A percentile compares a stretch with the other conserved stretches of the same genome.
phyloP scores from a whole-genome alignment of 2,888 invertebrate species.

The Cryptus viduatorius region DNA sequence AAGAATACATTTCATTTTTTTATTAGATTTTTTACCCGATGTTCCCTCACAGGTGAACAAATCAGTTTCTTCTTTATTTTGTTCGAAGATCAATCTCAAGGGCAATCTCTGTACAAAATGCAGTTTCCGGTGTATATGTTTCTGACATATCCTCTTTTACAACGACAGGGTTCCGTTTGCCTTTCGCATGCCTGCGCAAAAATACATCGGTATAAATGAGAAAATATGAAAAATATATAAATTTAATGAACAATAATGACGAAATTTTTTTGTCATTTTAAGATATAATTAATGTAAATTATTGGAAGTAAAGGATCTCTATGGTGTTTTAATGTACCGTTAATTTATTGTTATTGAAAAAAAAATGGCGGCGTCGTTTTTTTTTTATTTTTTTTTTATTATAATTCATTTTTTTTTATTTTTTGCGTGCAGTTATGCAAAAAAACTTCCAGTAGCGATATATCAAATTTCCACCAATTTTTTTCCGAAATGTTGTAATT shows the following conservation, averaged over 20 bases:
- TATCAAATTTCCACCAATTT: too few species aligned
- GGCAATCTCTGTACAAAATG: background rate
- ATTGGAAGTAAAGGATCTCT: too few species aligned
- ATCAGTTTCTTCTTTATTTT: background rate
- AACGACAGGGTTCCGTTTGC: constrained; percentile 38
- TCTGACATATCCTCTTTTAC: constrained; percentile 30
- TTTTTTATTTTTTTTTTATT: too few species aligned
- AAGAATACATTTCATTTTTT: background rate
- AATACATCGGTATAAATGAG: background rate
- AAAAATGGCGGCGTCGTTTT: too few species aligned
- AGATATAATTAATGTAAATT: background rate
- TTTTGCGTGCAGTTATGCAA: too few species aligned
- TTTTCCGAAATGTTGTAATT: too few species aligned
- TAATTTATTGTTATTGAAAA: too few species aligned
- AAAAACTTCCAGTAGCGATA: too few species aligned
- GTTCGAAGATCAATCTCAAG: background rate
- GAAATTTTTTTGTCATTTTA: background rate
- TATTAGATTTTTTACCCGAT: background rate
- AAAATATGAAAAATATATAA: background rate
- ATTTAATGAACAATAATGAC: background rate
- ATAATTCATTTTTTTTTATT: too few species aligned
- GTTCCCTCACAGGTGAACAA: background rate
- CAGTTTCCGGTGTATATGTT: background rate
- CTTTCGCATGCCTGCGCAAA: constrained; percentile 34
- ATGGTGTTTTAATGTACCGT: too few species aligned